Evolutionary conservation across 2,113 vertebrate species (phyloP), one percentile per base, ranked within the genome.

Genomic region (Hiodon tergisus): DNA sequence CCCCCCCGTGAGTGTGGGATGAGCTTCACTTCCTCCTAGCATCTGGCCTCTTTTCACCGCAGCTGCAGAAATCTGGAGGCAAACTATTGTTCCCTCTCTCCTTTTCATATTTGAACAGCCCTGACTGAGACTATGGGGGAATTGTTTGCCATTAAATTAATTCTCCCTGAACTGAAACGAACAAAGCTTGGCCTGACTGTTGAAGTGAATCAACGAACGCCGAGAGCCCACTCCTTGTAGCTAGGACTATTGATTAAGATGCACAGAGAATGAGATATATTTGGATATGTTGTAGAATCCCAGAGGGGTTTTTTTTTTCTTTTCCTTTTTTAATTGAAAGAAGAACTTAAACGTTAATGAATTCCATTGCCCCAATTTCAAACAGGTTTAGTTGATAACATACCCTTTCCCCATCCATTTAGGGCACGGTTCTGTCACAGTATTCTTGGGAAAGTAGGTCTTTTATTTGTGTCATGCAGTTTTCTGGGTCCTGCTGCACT

Each of bases 381-480:
- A 7, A 2, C 6, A 47, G 48, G 31, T 66, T 66, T 11, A 10
- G 31, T 47, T 66, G 10, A 4, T 48, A 2, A 10, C 13, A 3
- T 66, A 7, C 63, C 5, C 63, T 10, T 47, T 1, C 5, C 46
- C 17, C 46, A 48, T 31, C 31, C 46, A 11, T 9, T 47, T 66
- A 9, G 46, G 63, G 48, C 63, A 11, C 46, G 13, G 63, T 66
- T 60, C n/a, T 14, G 59, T 13, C 46, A 66, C 46, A 48, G n/a
- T 65, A 17, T 47, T 11, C 54, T 2, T 68, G 11, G 47, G 58
- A 67, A 74, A 75, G 65, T 65, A 67, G 73, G 61, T 51, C 54
- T 58, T 68, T 75, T 68, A 68, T 75, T 68, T 75, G 63, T 75
- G 73, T 67, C 65, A 75, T 50, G 16, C 17, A 54, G 17, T 67